phyloP scores from a whole-genome alignment of 2,113 vertebrate species.

The Amblyopsis rosae region DNA sequence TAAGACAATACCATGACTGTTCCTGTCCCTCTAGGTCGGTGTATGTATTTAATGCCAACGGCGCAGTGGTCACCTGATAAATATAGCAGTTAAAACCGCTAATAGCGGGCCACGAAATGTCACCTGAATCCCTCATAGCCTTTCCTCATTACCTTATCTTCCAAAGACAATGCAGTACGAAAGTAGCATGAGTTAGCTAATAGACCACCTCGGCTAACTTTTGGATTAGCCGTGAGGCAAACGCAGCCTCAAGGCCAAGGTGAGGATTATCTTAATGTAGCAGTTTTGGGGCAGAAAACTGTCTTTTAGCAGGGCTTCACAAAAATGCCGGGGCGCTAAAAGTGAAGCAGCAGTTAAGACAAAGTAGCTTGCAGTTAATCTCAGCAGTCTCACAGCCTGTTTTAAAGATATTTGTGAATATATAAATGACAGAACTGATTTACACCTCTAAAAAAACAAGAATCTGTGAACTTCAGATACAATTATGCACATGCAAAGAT shows the following conservation, averaged over 20 bases:
- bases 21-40: conserved; percentile 27
- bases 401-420: conserved; percentile 54
- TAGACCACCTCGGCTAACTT: conserved; percentile 65
- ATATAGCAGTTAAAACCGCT: conserved; percentile 34
- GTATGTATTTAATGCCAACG: conserved; percentile 47
- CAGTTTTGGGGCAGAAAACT: conserved; percentile 67
- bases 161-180: conserved; percentile 50
- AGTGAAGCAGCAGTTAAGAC: conserved; percentile 58
- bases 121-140: conserved; percentile 55
- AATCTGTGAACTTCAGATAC: background rate
- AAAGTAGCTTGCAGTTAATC: conserved; percentile 71
- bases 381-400: conserved; percentile 24
- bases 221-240: conserved; percentile 65
- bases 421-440: conserved; percentile 58
- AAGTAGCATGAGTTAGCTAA: conserved; percentile 57
- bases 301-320: conserved; percentile 65
- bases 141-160: conserved; percentile 71
- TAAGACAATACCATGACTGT: conserved; percentile 66
- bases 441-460: conserved; percentile 55
- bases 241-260: conserved; percentile 61
- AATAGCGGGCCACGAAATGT: conserved; percentile 42
- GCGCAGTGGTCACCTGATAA: conserved; percentile 62
- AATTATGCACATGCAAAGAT: conserved; percentile 16
- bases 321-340: conserved; percentile 30
- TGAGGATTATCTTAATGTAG: conserved; percentile 70